Evolutionary conservation across 2,113 vertebrate genomes (phyloP).

Genomic region (Gorsachius goisagi): DNA sequence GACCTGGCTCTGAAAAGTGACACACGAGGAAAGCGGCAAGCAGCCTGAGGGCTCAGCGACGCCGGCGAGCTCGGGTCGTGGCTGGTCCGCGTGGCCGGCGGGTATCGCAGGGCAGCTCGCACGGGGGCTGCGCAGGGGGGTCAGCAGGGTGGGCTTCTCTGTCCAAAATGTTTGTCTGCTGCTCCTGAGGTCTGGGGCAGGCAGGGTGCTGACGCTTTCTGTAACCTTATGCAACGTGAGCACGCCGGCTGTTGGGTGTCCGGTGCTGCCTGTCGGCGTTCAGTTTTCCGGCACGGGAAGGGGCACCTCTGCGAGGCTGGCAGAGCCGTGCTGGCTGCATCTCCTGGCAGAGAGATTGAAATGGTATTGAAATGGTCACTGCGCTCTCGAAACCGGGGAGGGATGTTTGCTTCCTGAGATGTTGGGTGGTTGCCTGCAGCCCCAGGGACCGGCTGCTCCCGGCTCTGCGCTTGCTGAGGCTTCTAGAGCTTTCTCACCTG

Average conservation of each 20-base stretch:
- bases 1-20: neutral
- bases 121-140: accelerated
- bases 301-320: neutral
- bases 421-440: neutral
- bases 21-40: neutral
- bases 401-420: neutral
- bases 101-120: neutral
- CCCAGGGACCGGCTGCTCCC: neutral
- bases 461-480: neutral
- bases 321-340: neutral
- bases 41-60: neutral
- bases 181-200: too few species aligned
- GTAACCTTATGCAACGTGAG: accelerated
- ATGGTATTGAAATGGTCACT: too few species aligned
- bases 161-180: accelerated
- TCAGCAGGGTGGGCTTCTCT: neutral
- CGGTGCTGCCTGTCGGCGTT: neutral
- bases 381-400: neutral
- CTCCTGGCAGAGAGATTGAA: too few species aligned
- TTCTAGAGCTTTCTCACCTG: neutral
- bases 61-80: neutral
- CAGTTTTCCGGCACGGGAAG: neutral
- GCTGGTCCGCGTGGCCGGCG: too few species aligned
- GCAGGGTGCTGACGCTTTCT: neutral
- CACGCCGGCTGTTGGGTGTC: accelerated